Base-by-base conservation (phyloP, 2,113 vertebrate species). In the Zeus faber region DNA sequence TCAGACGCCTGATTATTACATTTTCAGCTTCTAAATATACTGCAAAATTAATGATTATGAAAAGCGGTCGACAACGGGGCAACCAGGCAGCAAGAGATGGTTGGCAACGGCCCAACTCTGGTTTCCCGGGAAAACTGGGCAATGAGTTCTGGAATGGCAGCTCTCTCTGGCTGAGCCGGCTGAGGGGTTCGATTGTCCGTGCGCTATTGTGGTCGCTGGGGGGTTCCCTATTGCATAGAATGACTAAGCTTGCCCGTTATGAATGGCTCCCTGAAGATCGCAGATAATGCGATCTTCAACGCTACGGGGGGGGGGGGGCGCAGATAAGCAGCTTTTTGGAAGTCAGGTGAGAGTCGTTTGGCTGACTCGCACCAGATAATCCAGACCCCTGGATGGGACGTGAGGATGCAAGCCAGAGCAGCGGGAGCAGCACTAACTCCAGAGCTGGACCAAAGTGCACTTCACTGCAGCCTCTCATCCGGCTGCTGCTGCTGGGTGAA, bases 251-350 rank as follows among this genome's bases (percentile, higher is more conserved):
- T 50, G 57, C 58, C n/a, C 65, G 63, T 76, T 72, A 66, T 69
- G 31, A 59, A 50, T 50, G 56, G 45, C 70, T 61, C 65, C 64
- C 60, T 14, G 49, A 49, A 26, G 45, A 39, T 13, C 23, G 41
- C 45, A 40, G 31, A 58, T 58, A 39, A 58, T 58, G 56, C 23
- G 21, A 40, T 40, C 33, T 49, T 23, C 33, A 67, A 67, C 59
- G n/a, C 53, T 47, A 73, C 59, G 53, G 54, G 40, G 39, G 58
- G 41, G 51, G 27, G 8, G 4, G 1, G n/a, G n/a, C n/a, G n/a
- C n/a, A 69, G 75, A 80, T 80, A 80, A 82, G 60, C 44, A 73
- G 79, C 77, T 80, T 80, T n/a, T 70, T 18, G 24, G 65, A 22
- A 60, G 67, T 84, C 77, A 78, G 79, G 75, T 80, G 74, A 72